Percentiles rank a stretch among this genome's conserved stretches.
Conservation (phyloP, 1,140 invertebrate species). For the Apis mellifera region DNA sequence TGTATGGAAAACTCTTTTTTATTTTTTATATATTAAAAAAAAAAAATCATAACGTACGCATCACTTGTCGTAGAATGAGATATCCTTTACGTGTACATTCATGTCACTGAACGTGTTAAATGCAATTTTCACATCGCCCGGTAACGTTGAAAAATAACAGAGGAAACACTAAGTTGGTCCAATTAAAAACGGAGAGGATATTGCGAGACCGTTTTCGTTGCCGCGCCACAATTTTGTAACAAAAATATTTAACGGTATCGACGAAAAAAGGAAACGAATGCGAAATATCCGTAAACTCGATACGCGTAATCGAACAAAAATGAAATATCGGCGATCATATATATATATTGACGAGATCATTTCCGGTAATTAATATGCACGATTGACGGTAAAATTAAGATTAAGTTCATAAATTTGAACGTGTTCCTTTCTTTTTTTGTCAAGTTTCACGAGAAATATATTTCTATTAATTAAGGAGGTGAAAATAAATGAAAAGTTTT, state of each 20-base stretch:
- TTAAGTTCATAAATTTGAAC: neutral
- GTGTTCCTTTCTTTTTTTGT: neutral
- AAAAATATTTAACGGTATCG: constrained; percentile 53
- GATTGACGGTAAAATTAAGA: neutral
- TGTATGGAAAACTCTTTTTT: too few species aligned
- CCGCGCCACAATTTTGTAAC: neutral
- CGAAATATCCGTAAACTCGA: constrained; percentile 25
- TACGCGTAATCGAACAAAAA: constrained; percentile 17
- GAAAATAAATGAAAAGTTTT: neutral
- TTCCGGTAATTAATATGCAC: neutral
- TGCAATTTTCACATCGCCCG: neutral
- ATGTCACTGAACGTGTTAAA: too few species aligned
- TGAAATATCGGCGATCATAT: neutral
- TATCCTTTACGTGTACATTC: too few species aligned
- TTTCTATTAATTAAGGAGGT: neutral
- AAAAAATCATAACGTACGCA: too few species aligned
- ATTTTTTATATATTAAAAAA: too few species aligned
- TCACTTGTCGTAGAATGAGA: too few species aligned
- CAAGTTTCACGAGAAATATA: neutral
- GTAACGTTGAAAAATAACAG: neutral
- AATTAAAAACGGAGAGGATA: constrained; percentile 13
- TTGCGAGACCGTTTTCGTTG: neutral
- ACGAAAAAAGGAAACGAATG: constrained; percentile 50
- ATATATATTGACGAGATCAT: neutral
- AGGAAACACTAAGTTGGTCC: neutral